A percentile compares a stretch with the other conserved stretches of the same genome.
Evolutionary conservation across 1,140 invertebrate genomes (phyloP).

Genomic region (Drosophila asahinai): DNA sequence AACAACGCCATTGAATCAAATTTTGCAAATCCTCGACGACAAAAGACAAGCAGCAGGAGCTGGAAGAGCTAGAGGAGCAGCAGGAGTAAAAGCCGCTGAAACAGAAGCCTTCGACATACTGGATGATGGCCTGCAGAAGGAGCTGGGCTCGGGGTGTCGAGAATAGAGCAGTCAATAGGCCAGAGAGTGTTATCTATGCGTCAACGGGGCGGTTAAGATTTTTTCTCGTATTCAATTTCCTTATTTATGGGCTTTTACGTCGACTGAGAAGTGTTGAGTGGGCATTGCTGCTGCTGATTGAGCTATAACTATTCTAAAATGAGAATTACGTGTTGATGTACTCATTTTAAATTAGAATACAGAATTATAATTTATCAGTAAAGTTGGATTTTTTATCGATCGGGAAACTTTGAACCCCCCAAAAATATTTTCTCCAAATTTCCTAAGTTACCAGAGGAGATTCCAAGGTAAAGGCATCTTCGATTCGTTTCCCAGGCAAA

Average conservation of each 20-base stretch:
- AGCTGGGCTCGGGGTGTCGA: background rate
- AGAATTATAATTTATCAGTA: too few species aligned
- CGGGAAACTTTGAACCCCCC: background rate
- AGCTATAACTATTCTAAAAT: background rate
- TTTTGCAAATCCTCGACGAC: slow-evolving; percentile 75
- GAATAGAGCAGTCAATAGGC: slow-evolving; percentile 49
- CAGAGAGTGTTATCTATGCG: slow-evolving; percentile 40
- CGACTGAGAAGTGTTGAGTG: background rate
- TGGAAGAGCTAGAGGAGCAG: background rate
- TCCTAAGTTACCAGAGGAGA: background rate
- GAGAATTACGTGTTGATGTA: slow-evolving; percentile 1
- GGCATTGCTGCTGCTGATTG: slow-evolving; percentile 12
- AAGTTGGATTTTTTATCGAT: background rate
- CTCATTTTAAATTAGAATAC: background rate
- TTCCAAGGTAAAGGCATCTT: slow-evolving; percentile 4
- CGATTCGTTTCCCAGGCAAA: slow-evolving; percentile 25
- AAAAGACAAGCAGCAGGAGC: slow-evolving; percentile 63
- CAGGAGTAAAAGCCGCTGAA: slow-evolving; percentile 11
- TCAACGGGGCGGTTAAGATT: slow-evolving; percentile 75
- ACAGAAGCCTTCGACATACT: slow-evolving; percentile 40
- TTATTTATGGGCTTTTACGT: slow-evolving; percentile 53
- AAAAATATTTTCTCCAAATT: background rate
- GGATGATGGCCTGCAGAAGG: slow-evolving; percentile 24
- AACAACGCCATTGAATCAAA: slow-evolving; percentile 69
- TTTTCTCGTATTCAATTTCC: slow-evolving; percentile 80